phyloP scores from a whole-genome alignment of 2,888 invertebrate genomes.

The Phyllotreta striolata region DNA sequence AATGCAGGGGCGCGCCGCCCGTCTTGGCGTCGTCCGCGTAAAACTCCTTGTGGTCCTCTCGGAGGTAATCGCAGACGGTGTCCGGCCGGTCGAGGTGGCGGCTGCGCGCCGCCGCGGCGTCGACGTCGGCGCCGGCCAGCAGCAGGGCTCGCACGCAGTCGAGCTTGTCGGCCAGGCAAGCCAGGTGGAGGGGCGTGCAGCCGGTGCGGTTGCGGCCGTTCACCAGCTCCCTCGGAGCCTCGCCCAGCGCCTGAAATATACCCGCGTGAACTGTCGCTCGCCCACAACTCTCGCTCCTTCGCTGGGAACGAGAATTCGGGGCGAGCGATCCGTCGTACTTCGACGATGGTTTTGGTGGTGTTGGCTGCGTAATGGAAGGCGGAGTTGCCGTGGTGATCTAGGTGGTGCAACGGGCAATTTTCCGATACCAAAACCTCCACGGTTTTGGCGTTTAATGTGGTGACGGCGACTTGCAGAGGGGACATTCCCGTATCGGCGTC shows the following conservation, averaged over 20 bases:
- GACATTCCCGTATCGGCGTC: conserved; percentile 77
- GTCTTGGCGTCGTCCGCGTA: conserved; percentile 86
- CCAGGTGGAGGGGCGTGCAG: conserved; percentile 85
- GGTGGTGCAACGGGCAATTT: conserved; percentile 71
- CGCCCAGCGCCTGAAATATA: too few species aligned
- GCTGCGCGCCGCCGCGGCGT: conserved; percentile 69
- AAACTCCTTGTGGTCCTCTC: conserved; percentile 75
- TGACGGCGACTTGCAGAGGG: conserved; percentile 87
- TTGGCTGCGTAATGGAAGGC: conserved; percentile 89
- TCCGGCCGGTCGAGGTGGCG: conserved; percentile 40
- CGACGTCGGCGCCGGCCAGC: conserved; percentile 86
- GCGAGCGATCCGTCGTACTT: too few species aligned
- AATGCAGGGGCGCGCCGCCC: conserved; percentile 91
- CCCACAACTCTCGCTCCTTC: too few species aligned
- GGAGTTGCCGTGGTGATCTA: conserved; percentile 80
- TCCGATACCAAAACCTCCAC: conserved; percentile 71
- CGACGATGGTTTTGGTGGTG: conserved; percentile 83
- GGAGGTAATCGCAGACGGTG: conserved; percentile 74
- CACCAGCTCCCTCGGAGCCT: too few species aligned
- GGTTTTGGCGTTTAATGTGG: conserved; percentile 72
- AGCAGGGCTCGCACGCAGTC: conserved; percentile 88
- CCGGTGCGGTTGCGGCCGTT: conserved; percentile 83
- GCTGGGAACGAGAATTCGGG: too few species aligned
- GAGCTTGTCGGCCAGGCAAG: conserved; percentile 82
- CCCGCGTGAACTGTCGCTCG: too few species aligned